These are phyloP conservation scores for Chironex yamaguchii DNA, from an alignment of 30 jellyfish, hydroid and myxozoan species.

Conservation along the genomic window DNA sequence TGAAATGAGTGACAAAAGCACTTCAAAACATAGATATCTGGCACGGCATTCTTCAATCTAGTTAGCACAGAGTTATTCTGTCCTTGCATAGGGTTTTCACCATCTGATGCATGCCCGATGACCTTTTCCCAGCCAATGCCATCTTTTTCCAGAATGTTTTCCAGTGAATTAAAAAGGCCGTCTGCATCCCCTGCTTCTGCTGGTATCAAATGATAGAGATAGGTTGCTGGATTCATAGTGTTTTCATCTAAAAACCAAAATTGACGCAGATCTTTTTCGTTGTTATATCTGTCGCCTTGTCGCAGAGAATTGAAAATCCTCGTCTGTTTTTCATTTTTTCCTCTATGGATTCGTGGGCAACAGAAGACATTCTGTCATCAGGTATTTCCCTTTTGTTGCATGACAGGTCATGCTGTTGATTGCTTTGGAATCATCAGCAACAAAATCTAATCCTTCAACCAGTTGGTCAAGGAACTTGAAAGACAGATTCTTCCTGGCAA, in stretches of 20 bases:
- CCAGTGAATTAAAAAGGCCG: background rate
- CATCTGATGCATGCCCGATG: background rate
- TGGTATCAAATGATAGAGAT: background rate
- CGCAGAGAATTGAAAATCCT: background rate
- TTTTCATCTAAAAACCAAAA: background rate
- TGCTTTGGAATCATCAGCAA: slow-evolving; percentile 5
- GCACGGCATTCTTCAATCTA: background rate
- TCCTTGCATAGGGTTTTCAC: background rate
- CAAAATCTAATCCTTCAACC: background rate
- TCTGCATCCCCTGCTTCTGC: background rate
- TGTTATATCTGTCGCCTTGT: slow-evolving; percentile 3
- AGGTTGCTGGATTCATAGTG: background rate
- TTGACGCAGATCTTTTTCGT: background rate
- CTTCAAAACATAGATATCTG: background rate
- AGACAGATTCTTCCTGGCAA: background rate
- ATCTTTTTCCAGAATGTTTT: background rate
- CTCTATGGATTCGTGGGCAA: background rate
- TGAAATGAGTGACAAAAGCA: background rate
- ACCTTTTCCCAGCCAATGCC: slow-evolving; percentile 2
- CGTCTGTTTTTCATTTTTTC: background rate
- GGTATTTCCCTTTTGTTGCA: background rate
- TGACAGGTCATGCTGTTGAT: background rate
- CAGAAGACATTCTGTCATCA: background rate
- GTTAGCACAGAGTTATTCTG: background rate
- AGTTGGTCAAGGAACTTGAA: background rate